Percentiles rank a stretch among this genome's conserved stretches.
Conservation (phyloP, 1,140 invertebrate species). For the Panonychus citri region DNA sequence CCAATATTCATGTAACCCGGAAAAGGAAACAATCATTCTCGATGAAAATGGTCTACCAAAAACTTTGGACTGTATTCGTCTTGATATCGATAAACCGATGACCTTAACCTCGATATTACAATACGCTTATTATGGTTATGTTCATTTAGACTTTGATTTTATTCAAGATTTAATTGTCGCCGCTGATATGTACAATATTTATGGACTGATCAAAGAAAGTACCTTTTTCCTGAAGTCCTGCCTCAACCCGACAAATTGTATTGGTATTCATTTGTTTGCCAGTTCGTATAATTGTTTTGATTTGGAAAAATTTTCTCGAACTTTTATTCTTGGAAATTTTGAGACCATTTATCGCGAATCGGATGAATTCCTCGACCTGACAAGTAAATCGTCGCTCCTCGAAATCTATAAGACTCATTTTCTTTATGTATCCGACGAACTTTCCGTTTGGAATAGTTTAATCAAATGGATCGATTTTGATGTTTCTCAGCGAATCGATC, state of each 20-base stretch:
- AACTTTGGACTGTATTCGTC: background rate
- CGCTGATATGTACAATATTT: constrained; percentile 1
- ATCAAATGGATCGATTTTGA: background rate
- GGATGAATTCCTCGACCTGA: background rate
- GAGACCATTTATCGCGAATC: background rate
- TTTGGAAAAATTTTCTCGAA: background rate
- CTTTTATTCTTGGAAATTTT: background rate
- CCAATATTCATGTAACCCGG: background rate
- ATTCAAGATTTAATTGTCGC: constrained; percentile 1
- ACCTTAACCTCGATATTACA: background rate
- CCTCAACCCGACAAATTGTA: background rate
- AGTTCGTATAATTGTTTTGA: background rate
- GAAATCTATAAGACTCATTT: background rate
- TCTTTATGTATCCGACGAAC: background rate
- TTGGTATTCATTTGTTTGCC: background rate
- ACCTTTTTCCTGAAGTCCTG: background rate
- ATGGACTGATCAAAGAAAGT: background rate
- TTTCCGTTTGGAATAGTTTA: background rate
- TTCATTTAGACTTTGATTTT: background rate
- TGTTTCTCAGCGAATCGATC: background rate
- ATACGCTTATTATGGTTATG: background rate
- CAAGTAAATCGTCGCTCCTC: background rate
- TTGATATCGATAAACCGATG: background rate
- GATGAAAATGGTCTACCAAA: background rate
- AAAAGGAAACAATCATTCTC: background rate